Base-by-base conservation (phyloP, 2,113 vertebrate species). In the Zosterops japonicus region DNA sequence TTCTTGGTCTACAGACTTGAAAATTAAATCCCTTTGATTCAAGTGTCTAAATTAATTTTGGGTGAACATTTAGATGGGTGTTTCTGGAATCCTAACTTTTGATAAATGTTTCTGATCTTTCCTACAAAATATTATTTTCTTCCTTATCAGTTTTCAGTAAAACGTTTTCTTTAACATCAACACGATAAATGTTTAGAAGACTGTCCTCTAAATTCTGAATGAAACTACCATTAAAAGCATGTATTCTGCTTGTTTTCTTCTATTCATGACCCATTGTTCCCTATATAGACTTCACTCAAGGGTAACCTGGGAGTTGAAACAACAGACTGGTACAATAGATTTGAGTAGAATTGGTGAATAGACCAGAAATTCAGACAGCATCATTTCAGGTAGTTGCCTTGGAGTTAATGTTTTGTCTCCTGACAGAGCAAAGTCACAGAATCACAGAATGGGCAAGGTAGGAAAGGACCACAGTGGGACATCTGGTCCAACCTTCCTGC, bases 301-400 rank as follows among this genome's bases (percentile, higher is more conserved):
- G 12, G 36, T 78, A 56, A 47, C 11, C 12, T 27, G 17, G 11
- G 23, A 88, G 18, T 1, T 2, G 4, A 56, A 77, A 52, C 5
- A 53, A 29, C 13, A 41, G 53, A 41, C 9, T 24, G 14, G 53
- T 72, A 5, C 12, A 76, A 29, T 6, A 64, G 27, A 46, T 52
- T 67, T 67, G 52, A 71, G 15, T 27, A 57, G n/a, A 71, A 61
- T 7, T 15, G 9, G 16, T 50, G 53, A 89, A 71, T n/a, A n/a
- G 71, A 17, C 22, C 41, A 39, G 39, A 83, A 83, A 68, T 71
- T 67, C 84, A 65, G 42, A 47, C 13, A 33, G 5, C 2, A 2
- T n/a, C 0, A 0, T 64, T 81, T 59, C 49, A 75, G 8, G 5
- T 39, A 8, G 8, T 47, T 1, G 0, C 29, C 18, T 57, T 33